These are phyloP conservation scores for Pachyramphus minor DNA, from an alignment of 2,113 vertebrate genomes.

Conservation along the genomic window DNA sequence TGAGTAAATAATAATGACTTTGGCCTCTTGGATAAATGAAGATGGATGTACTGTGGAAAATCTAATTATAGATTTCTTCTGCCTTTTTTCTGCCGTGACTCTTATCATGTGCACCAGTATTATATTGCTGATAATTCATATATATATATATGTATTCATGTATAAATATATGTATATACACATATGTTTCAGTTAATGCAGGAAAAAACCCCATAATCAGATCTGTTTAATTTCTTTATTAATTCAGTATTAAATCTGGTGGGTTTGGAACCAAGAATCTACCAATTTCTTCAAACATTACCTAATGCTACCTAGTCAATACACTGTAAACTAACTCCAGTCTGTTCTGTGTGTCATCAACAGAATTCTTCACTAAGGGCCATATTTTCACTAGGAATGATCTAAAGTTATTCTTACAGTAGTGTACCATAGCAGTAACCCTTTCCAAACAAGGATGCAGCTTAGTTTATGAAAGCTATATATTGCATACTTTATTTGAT, in stretches of 20 bases:
- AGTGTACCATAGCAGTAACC: not conserved
- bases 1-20: conserved; percentile 63
- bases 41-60: conserved; percentile 54
- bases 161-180: not conserved
- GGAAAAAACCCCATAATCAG: not conserved
- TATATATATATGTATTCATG: not conserved
- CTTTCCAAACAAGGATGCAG: not conserved
- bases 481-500: not conserved
- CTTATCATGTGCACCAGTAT: not conserved
- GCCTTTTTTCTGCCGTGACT: not conserved
- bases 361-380: not conserved
- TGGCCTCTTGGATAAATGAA: conserved; percentile 51
- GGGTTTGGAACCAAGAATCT: not conserved
- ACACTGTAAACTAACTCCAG: not conserved
- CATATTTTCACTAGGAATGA: not conserved
- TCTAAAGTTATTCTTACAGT: not conserved
- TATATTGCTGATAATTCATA: not conserved
- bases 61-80: conserved; percentile 51
- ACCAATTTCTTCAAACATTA: not conserved
- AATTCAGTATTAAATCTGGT: not conserved
- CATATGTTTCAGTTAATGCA: not conserved
- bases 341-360: not conserved
- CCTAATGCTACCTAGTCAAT: not conserved
- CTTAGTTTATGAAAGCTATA: not conserved
- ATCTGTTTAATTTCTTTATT: not conserved